Conservation (phyloP, 2,797 vertebrate species). For the Micropoecilia bifurca region DNA sequence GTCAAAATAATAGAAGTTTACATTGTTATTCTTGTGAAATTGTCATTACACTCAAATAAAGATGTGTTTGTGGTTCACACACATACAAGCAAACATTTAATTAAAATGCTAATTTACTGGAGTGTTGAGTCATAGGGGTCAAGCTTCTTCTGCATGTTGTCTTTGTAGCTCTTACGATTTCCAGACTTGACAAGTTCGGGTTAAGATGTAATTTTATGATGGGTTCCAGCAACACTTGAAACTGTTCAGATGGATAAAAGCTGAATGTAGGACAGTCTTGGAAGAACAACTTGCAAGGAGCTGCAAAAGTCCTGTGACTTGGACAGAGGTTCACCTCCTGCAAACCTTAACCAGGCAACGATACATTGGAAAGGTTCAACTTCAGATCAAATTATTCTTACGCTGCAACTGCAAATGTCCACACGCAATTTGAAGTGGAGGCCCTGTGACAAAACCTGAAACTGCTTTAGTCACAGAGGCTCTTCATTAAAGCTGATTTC, state of each 20-base stretch:
- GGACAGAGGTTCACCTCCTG: background rate
- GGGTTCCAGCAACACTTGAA: background rate
- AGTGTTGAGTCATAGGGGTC: background rate
- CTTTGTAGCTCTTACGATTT: background rate
- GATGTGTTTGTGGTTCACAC: slow-evolving; percentile 4
- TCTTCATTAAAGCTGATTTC: background rate
- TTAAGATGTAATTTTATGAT: background rate
- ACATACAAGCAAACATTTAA: background rate
- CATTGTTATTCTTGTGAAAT: slow-evolving; percentile 17
- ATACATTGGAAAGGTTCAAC: background rate
- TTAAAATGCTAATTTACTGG: slow-evolving; percentile 11
- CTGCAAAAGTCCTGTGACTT: background rate
- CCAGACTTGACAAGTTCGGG: background rate
- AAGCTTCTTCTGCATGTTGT: background rate
- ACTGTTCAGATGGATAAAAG: background rate
- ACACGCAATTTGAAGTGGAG: background rate
- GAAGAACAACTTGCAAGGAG: background rate
- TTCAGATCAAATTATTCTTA: background rate
- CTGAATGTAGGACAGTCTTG: background rate
- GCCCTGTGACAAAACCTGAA: background rate
- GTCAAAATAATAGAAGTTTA: slow-evolving; percentile 11
- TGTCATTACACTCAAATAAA: slow-evolving; percentile 15
- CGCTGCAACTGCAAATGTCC: background rate
- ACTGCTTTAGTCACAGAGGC: background rate
- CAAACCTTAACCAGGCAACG: background rate